A percentile compares a stretch with the other conserved stretches of the same genome.
phyloP scores from a whole-genome alignment of 53 echinoderm and acorn worm species.

The Paracentrotus lividus region DNA sequence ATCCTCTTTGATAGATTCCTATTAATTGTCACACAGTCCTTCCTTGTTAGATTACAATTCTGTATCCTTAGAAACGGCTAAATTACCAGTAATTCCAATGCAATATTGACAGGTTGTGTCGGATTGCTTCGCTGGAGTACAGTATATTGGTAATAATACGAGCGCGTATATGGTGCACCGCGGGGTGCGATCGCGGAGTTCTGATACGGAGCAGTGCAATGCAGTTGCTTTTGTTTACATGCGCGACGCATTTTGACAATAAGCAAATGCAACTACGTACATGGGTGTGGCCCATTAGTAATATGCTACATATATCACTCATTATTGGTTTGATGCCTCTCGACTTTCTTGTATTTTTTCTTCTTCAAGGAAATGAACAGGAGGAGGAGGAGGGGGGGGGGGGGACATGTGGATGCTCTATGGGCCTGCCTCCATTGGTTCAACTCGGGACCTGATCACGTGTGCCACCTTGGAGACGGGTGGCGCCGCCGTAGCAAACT shows the following conservation, averaged over 20 bases:
- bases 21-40: neutral
- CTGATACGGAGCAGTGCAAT: neutral
- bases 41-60: neutral
- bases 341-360: too few relatives aligned
- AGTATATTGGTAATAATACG: neutral
- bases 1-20: slow-evolving; percentile 29
- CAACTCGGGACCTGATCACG: too few relatives aligned
- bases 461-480: too few relatives aligned
- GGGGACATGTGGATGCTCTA: neutral
- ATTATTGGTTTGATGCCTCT: neutral
- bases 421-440: neutral
- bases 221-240: slow-evolving; percentile 20
- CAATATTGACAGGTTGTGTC: neutral
- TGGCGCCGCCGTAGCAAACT: too few relatives aligned
- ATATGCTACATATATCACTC: neutral
- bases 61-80: neutral
- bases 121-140: neutral
- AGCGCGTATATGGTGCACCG: neutral
- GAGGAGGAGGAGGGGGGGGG: neutral
- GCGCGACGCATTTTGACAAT: slow-evolving; percentile 27
- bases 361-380: too few relatives aligned
- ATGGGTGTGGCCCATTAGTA: slow-evolving; percentile 19
- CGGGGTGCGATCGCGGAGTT: neutral
- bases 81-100: neutral
- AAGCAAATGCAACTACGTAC: neutral